Evolutionary conservation across 2,888 invertebrate genomes (phyloP), one percentile per base, ranked within the genome.

Genomic region (Scaptomyza caliginosa): DNA sequence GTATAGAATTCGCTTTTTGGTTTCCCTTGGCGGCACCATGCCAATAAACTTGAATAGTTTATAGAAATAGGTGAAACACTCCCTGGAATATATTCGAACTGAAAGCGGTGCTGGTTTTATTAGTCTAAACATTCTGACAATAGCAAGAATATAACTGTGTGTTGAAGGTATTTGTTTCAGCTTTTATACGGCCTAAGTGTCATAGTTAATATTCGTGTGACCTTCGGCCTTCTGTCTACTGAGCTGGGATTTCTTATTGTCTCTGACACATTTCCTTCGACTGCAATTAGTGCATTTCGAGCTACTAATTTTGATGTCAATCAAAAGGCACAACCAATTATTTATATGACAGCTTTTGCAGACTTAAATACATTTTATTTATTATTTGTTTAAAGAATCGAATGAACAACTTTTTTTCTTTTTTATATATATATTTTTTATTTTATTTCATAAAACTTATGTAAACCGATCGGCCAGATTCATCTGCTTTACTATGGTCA

Each of bases 401-500:
- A n/a, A n/a, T n/a, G n/a, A n/a, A n/a, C n/a, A n/a, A n/a, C n/a
- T n/a, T n/a, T n/a, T n/a, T n/a, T n/a, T n/a, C n/a, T n/a, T n/a
- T n/a, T n/a, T n/a, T n/a, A n/a, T n/a, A n/a, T n/a, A n/a, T n/a
- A n/a, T n/a, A n/a, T n/a, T n/a, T n/a, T n/a, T n/a, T n/a, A n/a
- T n/a, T n/a, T n/a, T n/a, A n/a, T n/a, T n/a, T n/a, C n/a, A n/a
- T n/a, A 24, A 7, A 24, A 24, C 30, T 32, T 40, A 26, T 40
- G 26, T 8, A 21, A 45, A 43, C 4, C 19, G 38, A 26, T 70
- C 67, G 3, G 55, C 63, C 46, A 79, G 59, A 45, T 82, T 68
- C 68, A 79, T 68, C 34, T 74, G 46, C 23, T 56, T 59, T 13
- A 81, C 66, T 6, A 84, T 45, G 0, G 81, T 76, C 24, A 84